Conservation (phyloP, 2,888 invertebrate species). For the Augochlorella aurata region DNA sequence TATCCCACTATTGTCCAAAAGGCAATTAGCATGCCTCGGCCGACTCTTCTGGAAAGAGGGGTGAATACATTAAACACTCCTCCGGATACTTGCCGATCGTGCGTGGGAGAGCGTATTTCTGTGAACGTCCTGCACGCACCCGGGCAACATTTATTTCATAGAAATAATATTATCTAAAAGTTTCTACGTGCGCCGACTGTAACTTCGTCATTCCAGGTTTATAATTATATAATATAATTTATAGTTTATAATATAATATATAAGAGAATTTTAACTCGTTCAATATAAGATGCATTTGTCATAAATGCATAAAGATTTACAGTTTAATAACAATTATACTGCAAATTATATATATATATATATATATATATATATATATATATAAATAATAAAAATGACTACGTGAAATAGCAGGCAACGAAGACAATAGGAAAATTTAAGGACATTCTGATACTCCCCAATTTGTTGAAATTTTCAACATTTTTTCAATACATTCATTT, state of each 20-base stretch:
- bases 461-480: too few relatives aligned
- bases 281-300: too few relatives aligned
- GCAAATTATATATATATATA: too few relatives aligned
- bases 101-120: constrained; percentile 67
- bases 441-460: too few relatives aligned
- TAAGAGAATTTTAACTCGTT: too few relatives aligned
- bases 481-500: too few relatives aligned
- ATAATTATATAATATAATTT: background rate
- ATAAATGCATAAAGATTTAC: too few relatives aligned
- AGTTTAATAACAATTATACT: too few relatives aligned
- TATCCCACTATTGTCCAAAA: constrained; percentile 72
- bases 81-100: constrained; percentile 66
- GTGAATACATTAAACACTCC: constrained; percentile 72
- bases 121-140: constrained; percentile 39
- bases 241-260: background rate
- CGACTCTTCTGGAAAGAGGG: constrained; percentile 68
- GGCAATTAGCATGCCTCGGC: constrained; percentile 73
- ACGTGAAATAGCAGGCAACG: too few relatives aligned
- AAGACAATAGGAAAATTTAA: too few relatives aligned
- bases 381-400: too few relatives aligned
- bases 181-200: background rate
- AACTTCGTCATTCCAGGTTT: background rate
- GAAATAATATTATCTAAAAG: constrained; percentile 8
- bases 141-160: constrained; percentile 49
- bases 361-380: too few relatives aligned